Evolutionary conservation across 1,140 invertebrate genomes (phyloP), one percentile per base, ranked within the genome.

Genomic region (Caenorhabditis briggsae): DNA sequence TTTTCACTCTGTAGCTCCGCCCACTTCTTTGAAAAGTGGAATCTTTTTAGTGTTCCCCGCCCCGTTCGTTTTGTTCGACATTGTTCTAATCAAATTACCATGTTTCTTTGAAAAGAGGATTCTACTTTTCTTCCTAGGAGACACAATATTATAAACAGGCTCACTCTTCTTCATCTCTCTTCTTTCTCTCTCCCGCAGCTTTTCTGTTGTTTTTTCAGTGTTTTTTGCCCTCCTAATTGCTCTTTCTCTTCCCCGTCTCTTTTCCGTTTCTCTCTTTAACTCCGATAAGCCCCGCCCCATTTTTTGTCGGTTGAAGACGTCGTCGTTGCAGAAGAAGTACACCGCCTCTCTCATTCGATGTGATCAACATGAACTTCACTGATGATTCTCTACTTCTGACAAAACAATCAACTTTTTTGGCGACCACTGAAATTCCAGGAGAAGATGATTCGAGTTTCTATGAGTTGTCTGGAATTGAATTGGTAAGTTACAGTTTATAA

Each of bases 61-160:
- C 11, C 70, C 9, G 23, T 11, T 78, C n/a, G 50, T 23, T 55
- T 33, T 33, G 33, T 33, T 55, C 50, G n/a, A 25, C 50, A 83
- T 59, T 83, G 25, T 83, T 83, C 53, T 59, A 58, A 83, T 58
- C 56, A 59, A 41, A 83, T 83, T 58, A 43, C 20, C 53, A 83
- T 83, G 82, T 59, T 25, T 56, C 43, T 56, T 6, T 83, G 25
- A 59, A 3, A 53, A 23, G 43, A 14, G 9, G n/a, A 3, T 2
- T 33, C 33, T 33, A 33, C 33, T 33, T 33, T 33, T 33, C 33
- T 33, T 33, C 33, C 33, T 33, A 33, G 43, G 65, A n/a, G 20
- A 20, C 23, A 14, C 48, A 78, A 78, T 78, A 78, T 78, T 78
- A 78, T 78, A 78, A 78, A 78, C 70, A 78, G 70, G 70, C 70